These are phyloP conservation scores for Reinhardtius hippoglossoides DNA, from an alignment of 2,113 vertebrate genomes.

Conservation along the genomic window DNA sequence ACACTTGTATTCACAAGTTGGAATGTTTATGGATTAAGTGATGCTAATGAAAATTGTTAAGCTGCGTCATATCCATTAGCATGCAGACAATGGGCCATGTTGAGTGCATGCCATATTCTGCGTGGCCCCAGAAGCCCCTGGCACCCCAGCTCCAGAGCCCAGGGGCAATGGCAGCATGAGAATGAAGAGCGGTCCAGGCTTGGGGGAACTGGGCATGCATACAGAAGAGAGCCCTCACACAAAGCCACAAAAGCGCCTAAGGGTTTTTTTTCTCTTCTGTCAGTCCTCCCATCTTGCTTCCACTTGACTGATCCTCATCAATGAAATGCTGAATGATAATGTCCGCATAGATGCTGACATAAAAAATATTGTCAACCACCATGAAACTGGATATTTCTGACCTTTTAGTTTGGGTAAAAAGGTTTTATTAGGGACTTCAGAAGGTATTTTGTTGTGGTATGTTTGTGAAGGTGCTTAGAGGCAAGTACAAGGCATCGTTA, in stretches of 20 bases:
- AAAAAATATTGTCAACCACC: conserved; percentile 13
- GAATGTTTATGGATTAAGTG: conserved; percentile 61
- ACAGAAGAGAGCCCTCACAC: conserved; percentile 84
- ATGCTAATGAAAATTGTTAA: conserved; percentile 73
- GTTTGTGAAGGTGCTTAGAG: background rate
- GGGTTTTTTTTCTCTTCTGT: conserved; percentile 73
- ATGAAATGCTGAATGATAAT: conserved; percentile 57
- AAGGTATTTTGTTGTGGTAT: background rate
- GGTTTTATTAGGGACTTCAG: background rate
- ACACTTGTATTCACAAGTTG: conserved; percentile 48
- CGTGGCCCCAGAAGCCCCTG: conserved; percentile 77
- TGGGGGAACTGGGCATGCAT: conserved; percentile 78
- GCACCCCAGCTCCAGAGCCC: conserved; percentile 77
- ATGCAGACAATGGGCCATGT: conserved; percentile 79
- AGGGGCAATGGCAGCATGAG: conserved; percentile 81
- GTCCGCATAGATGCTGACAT: conserved; percentile 24
- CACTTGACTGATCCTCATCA: conserved; percentile 65
- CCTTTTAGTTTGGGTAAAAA: background rate
- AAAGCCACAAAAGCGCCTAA: conserved; percentile 80
- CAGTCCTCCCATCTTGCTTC: conserved; percentile 75
- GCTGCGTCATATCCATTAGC: conserved; percentile 76
- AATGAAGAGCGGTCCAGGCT: conserved; percentile 77
- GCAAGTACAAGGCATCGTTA: background rate
- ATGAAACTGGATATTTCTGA: conserved; percentile 5
- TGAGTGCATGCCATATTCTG: conserved; percentile 77